A percentile compares a stretch with the other conserved stretches of the same genome.
These are phyloP conservation scores for Strix aluco DNA, from an alignment of 2,113 vertebrate species.

Conservation along the genomic window DNA sequence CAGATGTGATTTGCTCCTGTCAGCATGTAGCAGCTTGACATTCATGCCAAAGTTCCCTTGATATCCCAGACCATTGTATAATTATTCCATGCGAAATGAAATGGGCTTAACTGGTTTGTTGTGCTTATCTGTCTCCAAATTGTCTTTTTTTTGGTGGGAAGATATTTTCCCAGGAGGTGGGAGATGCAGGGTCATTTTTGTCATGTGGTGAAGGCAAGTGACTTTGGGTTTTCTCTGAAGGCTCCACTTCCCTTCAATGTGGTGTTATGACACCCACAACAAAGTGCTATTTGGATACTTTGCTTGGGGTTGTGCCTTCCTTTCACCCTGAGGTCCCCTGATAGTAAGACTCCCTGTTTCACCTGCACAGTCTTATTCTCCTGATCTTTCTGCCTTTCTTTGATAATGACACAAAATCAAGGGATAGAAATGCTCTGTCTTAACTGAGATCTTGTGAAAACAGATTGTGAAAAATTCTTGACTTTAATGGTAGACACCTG, in stretches of 20 bases:
- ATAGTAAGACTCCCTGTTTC: background rate
- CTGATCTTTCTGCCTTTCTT: background rate
- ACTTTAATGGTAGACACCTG: background rate
- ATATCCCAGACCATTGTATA: background rate
- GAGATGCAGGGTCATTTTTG: background rate
- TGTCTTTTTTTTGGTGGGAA: background rate
- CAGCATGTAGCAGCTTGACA: background rate
- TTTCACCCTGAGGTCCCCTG: background rate
- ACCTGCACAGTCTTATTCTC: background rate
- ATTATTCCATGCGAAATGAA: background rate
- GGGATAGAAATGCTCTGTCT: background rate
- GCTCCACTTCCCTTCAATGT: background rate
- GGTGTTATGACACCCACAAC: background rate
- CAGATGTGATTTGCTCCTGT: background rate
- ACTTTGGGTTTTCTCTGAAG: background rate
- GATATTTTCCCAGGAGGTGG: background rate
- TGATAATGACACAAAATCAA: background rate
- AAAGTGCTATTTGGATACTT: background rate
- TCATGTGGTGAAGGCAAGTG: background rate
- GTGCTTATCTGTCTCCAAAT: background rate
- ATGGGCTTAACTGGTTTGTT: background rate
- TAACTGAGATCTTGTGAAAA: background rate
- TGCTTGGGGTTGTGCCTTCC: background rate
- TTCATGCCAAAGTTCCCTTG: rapidly evolving
- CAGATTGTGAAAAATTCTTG: background rate